Evolutionary conservation across 2,888 invertebrate species (phyloP).

Genomic region (Stenolophus ochropezus): DNA sequence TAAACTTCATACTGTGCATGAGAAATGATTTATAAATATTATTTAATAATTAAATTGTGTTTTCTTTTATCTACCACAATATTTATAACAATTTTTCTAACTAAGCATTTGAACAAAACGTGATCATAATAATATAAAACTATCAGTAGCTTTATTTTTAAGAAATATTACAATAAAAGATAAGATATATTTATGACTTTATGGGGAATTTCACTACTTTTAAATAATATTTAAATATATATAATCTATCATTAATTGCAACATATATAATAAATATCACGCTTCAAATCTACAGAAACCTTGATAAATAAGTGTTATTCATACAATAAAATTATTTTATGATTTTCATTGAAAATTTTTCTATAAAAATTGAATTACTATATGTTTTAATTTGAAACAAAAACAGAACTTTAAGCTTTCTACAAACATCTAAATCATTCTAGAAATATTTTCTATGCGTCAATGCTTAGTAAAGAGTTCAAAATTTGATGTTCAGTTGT

Average conservation of each 20-base stretch:
- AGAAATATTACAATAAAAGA: background rate
- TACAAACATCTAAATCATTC: no score
- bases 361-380: background rate
- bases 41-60: background rate
- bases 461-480: no score
- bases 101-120: background rate
- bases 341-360: background rate
- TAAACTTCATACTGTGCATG: background rate
- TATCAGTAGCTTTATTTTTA: background rate
- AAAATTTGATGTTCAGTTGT: constrained; percentile 14
- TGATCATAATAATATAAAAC: background rate
- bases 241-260: background rate
- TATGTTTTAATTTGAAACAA: no score
- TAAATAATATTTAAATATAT: background rate
- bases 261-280: background rate
- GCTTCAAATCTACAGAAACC: background rate
- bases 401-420: no score
- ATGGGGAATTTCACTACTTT: background rate
- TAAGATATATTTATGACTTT: background rate
- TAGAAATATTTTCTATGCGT: no score
- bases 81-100: background rate
- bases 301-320: background rate
- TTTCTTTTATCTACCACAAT: background rate
- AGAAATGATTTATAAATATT: background rate
- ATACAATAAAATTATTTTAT: background rate